Conservation (phyloP, 2,797 vertebrate species). For the Pseudocheirus occidentalis region DNA sequence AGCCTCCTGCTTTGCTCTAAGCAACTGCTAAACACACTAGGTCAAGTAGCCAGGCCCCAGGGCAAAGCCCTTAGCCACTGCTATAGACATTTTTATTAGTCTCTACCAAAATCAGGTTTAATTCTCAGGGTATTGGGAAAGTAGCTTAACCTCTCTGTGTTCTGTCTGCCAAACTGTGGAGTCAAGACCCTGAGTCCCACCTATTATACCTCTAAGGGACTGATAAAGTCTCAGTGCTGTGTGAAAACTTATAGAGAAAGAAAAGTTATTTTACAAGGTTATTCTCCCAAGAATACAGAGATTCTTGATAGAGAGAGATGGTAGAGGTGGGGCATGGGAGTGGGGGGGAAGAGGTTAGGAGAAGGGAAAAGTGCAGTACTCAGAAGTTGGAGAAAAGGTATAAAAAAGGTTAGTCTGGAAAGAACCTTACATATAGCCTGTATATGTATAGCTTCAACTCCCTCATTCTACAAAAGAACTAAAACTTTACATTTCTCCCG, state of each 20-base stretch:
- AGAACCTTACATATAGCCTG: too few relatives aligned
- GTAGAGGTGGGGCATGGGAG: too few relatives aligned
- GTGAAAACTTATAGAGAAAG: not conserved
- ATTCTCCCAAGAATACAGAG: not conserved
- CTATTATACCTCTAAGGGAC: not conserved
- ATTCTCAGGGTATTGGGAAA: not conserved
- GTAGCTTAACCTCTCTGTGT: not conserved
- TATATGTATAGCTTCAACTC: too few relatives aligned
- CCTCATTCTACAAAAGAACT: too few relatives aligned
- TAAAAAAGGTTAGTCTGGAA: too few relatives aligned
- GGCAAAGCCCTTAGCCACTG: not conserved
- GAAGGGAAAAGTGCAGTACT: too few relatives aligned
- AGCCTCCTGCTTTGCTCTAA: not conserved
- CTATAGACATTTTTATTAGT: not conserved
- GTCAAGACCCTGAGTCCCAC: not conserved
- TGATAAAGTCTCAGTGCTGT: not conserved
- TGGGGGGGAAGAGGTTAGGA: too few relatives aligned
- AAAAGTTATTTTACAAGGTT: not conserved
- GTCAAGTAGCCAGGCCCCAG: not conserved
- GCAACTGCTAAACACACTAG: not conserved
- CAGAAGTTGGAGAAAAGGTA: too few relatives aligned
- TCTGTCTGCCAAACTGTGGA: not conserved
- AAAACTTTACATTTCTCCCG: too few relatives aligned
- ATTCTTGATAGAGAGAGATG: too few relatives aligned
- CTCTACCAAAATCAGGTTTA: not conserved